Base-by-base conservation (phyloP, 2,113 vertebrate genomes). In the Zapus hudsonius region DNA sequence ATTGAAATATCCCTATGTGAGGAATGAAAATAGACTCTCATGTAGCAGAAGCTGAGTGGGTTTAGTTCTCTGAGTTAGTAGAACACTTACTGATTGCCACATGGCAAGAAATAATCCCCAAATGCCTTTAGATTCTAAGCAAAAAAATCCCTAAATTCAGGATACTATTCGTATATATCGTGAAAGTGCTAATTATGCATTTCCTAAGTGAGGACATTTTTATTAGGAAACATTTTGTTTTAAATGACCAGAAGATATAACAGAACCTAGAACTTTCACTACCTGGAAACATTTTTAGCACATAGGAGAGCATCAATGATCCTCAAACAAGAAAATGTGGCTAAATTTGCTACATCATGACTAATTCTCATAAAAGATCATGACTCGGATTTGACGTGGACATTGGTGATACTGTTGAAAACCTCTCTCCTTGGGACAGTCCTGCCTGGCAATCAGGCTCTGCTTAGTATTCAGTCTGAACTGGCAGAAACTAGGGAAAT, bases 1-100 rank as follows among this genome's bases (percentile, higher is more conserved):
- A 95, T 94, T 85, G 90, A 87, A 95, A 79, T 33, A 72, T 19
- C 89, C 38, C n/a, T 75, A 70, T 72, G 90, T 92, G 84, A 92
- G 86, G 89, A 95, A 95, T 92, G 87, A 72, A 89, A 95, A 84
- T 69, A 87, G 57, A 95, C 63, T 59, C 67, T 87, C 5, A 38
- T 87, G 52, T 74, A 95, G 93, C 83, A 74, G 94, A 96, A 89
- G 73, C 76, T 95, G 87, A 96, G 89, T 92, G 84, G 84, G 81
- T 69, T 95, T 88, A 92, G 63, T 83, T 95, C 63, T 84, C 36
- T 72, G 81, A 96, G 79, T 93, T 89, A 96, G 72, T 59, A 84
- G 94, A 94, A 96, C 67, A 92, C n/a, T 92, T 84, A 89, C 81
- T 42, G 83, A 96, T 94, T 92, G 70, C 80, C 86, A 96, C 93